These are phyloP conservation scores for Labeo rohita DNA, from an alignment of 2,113 vertebrate genomes.

Conservation along the genomic window DNA sequence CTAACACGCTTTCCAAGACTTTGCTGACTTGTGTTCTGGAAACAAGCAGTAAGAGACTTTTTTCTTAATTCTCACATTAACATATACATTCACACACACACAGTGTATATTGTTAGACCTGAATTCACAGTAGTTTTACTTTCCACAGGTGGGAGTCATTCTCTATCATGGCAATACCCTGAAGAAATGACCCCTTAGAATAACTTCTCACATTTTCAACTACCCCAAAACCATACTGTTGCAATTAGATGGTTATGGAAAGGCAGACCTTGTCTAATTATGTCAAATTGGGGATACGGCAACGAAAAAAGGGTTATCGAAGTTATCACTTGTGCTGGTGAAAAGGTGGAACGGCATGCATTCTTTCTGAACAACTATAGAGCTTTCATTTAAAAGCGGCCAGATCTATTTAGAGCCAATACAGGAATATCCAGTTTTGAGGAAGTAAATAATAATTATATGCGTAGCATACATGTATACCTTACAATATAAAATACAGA, in stretches of 20 bases:
- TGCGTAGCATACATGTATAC: background rate
- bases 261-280: conserved; percentile 73
- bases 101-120: conserved; percentile 43
- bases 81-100: conserved; percentile 44
- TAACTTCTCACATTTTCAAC: conserved; percentile 59
- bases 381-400: conserved; percentile 2
- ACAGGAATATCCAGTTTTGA: background rate
- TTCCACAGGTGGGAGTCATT: conserved; percentile 77
- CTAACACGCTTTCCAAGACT: no score
- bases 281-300: conserved; percentile 71
- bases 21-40: no score
- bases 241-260: conserved; percentile 71
- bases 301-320: conserved; percentile 59
- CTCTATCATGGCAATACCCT: conserved; percentile 65
- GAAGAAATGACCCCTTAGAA: conserved; percentile 59
- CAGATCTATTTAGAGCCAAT: background rate
- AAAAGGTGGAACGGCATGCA: conserved; percentile 60
- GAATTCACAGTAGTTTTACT: conserved; percentile 52
- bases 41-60: background rate
- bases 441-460: background rate
- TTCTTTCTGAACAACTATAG: conserved; percentile 9
- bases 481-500: background rate
- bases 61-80: conserved; percentile 9
- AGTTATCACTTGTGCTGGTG: conserved; percentile 51
- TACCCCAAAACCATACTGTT: conserved; percentile 70